phyloP scores from a whole-genome alignment of 2,888 invertebrate genomes.

The Aleiodes testaceus region DNA sequence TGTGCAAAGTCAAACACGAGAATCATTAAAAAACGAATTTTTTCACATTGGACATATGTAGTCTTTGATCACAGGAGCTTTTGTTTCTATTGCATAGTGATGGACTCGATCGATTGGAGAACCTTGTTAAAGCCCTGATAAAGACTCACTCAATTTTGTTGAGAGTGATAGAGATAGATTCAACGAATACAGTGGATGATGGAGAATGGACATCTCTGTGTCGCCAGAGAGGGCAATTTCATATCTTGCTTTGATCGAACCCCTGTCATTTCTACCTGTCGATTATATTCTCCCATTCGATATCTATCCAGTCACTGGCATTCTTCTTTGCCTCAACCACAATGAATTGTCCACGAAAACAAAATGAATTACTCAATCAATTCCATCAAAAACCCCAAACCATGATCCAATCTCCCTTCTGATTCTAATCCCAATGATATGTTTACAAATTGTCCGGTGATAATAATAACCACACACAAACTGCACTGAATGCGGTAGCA shows the following conservation, averaged over 20 bases:
- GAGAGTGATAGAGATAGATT: not conserved
- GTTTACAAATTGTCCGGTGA: not conserved
- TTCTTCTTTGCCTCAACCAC: conserved; percentile 19
- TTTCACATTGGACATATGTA: conserved; percentile 20
- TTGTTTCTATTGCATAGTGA: conserved; percentile 16
- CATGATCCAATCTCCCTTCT: not conserved
- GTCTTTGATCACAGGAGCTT: conserved; percentile 16
- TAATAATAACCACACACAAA: conserved; percentile 4
- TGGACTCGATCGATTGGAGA: not conserved
- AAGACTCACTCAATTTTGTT: too few relatives aligned
- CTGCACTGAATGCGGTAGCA: conserved; percentile 37
- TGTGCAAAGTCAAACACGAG: conserved; percentile 25
- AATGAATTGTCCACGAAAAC: conserved; percentile 31
- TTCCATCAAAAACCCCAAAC: too few relatives aligned
- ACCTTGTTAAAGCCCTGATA: not conserved
- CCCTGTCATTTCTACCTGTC: conserved; percentile 33
- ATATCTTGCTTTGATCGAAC: conserved; percentile 30
- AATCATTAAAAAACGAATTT: conserved; percentile 32
- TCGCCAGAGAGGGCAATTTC: conserved; percentile 28
- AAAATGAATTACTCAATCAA: too few relatives aligned
- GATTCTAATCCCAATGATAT: not conserved
- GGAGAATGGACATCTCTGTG: conserved; percentile 1
- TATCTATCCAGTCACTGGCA: not conserved
- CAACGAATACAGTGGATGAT: conserved; percentile 25
- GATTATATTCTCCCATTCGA: conserved; percentile 25